These are phyloP conservation scores for Vireo altiloquus DNA, from an alignment of 2,113 vertebrate genomes.

Conservation along the genomic window DNA sequence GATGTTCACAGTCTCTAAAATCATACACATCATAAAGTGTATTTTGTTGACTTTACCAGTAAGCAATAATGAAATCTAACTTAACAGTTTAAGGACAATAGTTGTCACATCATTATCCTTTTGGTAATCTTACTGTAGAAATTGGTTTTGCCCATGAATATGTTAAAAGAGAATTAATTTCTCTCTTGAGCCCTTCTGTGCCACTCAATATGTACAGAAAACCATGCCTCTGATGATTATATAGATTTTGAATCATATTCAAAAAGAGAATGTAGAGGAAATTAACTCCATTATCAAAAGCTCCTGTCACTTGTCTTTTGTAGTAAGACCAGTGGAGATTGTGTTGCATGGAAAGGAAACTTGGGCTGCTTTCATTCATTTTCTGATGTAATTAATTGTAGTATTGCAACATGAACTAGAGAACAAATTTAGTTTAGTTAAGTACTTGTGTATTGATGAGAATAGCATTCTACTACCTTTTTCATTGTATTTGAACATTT, in stretches of 20 bases:
- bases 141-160: accelerated
- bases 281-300: background rate
- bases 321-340: background rate
- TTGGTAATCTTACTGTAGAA: background rate
- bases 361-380: background rate
- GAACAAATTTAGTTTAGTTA: background rate
- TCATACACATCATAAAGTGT: background rate
- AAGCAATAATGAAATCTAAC: background rate
- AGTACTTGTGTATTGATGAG: background rate
- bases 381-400: background rate
- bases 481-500: background rate
- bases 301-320: background rate
- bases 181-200: background rate
- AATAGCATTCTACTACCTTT: background rate
- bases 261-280: background rate
- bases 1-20: background rate
- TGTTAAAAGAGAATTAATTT: background rate
- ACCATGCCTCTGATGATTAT: background rate
- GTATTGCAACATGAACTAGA: background rate
- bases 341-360: background rate
- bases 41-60: background rate
- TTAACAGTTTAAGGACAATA: background rate
- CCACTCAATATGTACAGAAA: background rate
- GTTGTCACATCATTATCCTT: background rate
- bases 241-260: background rate